Evolutionary conservation across 2,797 vertebrate species (phyloP).

Genomic region (Serranus cabrilla): DNA sequence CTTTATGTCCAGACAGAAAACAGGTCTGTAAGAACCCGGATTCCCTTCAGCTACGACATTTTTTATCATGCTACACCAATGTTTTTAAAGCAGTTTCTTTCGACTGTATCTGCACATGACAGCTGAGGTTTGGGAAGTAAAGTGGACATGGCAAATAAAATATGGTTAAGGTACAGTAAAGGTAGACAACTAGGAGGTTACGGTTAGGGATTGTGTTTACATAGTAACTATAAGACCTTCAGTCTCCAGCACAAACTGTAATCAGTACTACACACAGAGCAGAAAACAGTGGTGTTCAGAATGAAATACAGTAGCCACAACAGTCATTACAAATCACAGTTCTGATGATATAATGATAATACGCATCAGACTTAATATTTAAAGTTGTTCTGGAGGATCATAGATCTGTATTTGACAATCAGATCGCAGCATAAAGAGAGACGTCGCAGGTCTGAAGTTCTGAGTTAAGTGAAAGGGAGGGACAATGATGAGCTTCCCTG

Average conservation of each 20-base stretch:
- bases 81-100: not conserved
- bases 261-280: not conserved
- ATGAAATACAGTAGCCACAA: not conserved
- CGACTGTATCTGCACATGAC: not conserved
- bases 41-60: too few species aligned
- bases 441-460: constrained; percentile 14
- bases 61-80: not conserved
- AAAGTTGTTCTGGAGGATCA: not conserved
- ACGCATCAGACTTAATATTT: not conserved
- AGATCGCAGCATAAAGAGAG: constrained; percentile 10
- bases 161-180: not conserved
- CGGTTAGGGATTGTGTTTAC: not conserved
- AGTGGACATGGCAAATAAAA: not conserved
- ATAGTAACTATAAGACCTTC: too few species aligned
- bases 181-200: not conserved
- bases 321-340: not conserved
- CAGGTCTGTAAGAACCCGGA: not conserved
- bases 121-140: not conserved
- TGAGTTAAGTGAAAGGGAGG: constrained; percentile 32
- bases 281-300: not conserved
- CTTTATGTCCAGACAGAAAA: not conserved
- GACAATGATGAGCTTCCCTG: constrained; percentile 52
- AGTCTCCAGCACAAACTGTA: too few species aligned
- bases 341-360: too few species aligned
- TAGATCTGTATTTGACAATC: constrained; percentile 5